These are phyloP conservation scores for Scophthalmus maximus DNA, from an alignment of 2,113 vertebrate species.

Conservation along the genomic window DNA sequence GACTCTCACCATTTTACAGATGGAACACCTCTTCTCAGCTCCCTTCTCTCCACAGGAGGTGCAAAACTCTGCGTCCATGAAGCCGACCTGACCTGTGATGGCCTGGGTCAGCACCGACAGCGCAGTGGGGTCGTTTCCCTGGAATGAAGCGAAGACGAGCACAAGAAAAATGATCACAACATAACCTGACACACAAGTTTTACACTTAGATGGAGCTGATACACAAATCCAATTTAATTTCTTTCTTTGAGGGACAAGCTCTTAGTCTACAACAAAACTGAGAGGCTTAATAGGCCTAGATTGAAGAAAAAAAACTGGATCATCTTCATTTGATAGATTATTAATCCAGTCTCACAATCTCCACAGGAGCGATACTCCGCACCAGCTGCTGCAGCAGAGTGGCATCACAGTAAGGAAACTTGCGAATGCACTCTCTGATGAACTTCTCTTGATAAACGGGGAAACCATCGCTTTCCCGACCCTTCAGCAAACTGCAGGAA, in stretches of 20 bases:
- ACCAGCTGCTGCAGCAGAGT: conserved; percentile 97
- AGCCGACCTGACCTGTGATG: conserved; percentile 97
- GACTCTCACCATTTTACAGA: conserved; percentile 90
- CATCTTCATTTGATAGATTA: no score
- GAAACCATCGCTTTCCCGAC: conserved; percentile 91
- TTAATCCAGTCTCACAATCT: conserved; percentile 89
- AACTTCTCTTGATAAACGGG: conserved; percentile 95
- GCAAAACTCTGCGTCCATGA: conserved; percentile 97
- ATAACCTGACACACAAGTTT: not conserved
- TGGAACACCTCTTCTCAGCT: conserved; percentile 94
- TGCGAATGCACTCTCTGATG: conserved; percentile 93
- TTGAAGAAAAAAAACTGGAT: no score
- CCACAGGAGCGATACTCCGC: conserved; percentile 95
- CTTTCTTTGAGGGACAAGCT: no score
- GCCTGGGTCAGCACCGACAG: conserved; percentile 97
- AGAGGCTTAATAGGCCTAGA: no score
- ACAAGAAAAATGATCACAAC: not conserved
- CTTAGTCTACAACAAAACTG: no score
- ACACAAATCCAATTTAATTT: not conserved
- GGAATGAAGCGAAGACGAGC: not conserved
- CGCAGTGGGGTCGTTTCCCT: conserved; percentile 96
- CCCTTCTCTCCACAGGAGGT: conserved; percentile 96
- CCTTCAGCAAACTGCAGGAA: conserved; percentile 89
- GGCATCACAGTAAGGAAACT: conserved; percentile 95
- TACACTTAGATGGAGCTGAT: not conserved